Conservation (phyloP, 1,140 invertebrate genomes). For the Drosophila repleta region DNA sequence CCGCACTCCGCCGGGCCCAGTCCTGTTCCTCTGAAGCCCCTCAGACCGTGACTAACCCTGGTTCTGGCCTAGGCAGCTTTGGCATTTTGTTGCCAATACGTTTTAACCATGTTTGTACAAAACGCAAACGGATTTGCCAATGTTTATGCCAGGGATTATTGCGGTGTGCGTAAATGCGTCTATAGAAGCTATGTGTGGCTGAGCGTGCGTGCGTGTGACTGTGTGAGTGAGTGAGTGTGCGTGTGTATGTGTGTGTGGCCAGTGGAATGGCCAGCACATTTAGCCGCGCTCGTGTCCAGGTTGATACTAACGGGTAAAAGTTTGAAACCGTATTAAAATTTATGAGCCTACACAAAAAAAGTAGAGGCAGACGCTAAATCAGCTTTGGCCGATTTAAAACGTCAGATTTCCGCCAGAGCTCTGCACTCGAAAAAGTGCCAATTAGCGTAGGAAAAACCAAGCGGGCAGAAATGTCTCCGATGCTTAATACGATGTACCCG, state of each 20-base stretch:
- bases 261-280: constrained; percentile 62
- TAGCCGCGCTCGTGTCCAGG: constrained; percentile 58
- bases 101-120: constrained; percentile 81
- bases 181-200: constrained; percentile 24
- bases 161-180: constrained; percentile 77
- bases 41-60: constrained; percentile 1
- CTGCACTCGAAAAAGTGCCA: constrained; percentile 52
- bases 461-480: constrained; percentile 50
- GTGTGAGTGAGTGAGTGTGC: constrained; percentile 31
- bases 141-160: constrained; percentile 81
- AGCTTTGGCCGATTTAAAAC: constrained; percentile 23
- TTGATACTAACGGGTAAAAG: constrained; percentile 36
- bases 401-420: constrained; percentile 3
- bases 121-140: constrained; percentile 82
- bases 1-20: background rate
- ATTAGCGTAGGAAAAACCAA: constrained; percentile 54
- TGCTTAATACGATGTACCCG: constrained; percentile 62
- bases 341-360: constrained; percentile 26
- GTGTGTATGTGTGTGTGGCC: constrained; percentile 39
- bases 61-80: constrained; percentile 31
- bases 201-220: constrained; percentile 29
- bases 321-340: constrained; percentile 39
- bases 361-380: constrained; percentile 19
- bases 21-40: background rate
- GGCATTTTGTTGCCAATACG: constrained; percentile 78